Conservation (phyloP, 2,888 invertebrate species). For the Tuta absoluta region DNA sequence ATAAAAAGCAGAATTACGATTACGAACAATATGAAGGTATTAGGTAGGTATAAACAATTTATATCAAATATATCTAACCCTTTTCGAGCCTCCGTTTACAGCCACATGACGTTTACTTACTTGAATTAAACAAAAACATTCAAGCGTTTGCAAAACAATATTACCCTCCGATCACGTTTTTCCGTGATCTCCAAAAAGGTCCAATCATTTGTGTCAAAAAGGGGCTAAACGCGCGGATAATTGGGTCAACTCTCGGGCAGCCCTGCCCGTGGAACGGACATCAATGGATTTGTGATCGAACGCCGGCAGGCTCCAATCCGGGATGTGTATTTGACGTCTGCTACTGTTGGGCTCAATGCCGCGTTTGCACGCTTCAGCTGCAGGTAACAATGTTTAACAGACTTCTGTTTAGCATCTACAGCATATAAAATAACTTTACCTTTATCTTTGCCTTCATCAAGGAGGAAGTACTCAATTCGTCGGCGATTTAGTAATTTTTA, state of each 20-base stretch:
- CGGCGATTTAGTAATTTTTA: too few relatives aligned
- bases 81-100: too few relatives aligned
- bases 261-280: background rate
- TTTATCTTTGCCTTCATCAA: too few relatives aligned
- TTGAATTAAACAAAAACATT: background rate
- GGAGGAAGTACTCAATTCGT: too few relatives aligned
- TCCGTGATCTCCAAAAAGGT: background rate
- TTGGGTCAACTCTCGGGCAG: slow-evolving; percentile 13
- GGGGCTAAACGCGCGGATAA: background rate
- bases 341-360: background rate
- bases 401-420: too few relatives aligned
- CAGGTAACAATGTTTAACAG: too few relatives aligned
- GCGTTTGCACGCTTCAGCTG: background rate
- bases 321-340: background rate
- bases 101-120: too few relatives aligned
- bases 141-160: background rate
- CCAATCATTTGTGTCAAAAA: background rate
- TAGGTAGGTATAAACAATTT: too few relatives aligned
- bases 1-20: too few relatives aligned
- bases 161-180: background rate
- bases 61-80: too few relatives aligned
- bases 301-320: background rate
- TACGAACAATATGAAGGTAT: too few relatives aligned
- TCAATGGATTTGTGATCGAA: slow-evolving; percentile 19
- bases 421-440: too few relatives aligned